A percentile compares a stretch with the other conserved stretches of the same genome.
phyloP scores from a whole-genome alignment of 2,113 vertebrate genomes.

The Nothocercus nigrocapillus region DNA sequence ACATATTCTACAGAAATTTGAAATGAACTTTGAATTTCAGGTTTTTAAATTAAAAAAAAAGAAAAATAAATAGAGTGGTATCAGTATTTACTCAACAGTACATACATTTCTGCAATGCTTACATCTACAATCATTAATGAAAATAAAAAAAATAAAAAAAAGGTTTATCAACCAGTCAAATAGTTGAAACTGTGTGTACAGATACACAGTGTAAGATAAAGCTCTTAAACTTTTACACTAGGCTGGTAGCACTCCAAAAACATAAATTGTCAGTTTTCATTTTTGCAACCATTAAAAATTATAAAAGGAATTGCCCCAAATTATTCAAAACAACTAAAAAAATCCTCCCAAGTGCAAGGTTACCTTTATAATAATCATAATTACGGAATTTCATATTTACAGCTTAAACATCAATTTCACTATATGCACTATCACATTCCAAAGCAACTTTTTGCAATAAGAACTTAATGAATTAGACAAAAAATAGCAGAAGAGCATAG shows the following conservation, averaged over 20 bases:
- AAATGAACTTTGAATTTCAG: neutral
- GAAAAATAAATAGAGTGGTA: neutral
- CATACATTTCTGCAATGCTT: neutral
- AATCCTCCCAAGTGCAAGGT: neutral
- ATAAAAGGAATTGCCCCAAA: neutral
- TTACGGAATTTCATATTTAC: neutral
- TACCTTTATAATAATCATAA: neutral
- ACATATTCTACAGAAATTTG: neutral
- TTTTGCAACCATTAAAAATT: neutral
- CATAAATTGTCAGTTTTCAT: neutral
- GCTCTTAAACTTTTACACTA: neutral
- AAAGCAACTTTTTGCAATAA: neutral
- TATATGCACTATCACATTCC: neutral
- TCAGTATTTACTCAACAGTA: neutral
- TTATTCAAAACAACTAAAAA: neutral
- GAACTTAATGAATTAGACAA: neutral
- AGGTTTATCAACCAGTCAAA: neutral
- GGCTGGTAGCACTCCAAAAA: neutral
- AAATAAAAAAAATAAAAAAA: neutral
- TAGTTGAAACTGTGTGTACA: neutral
- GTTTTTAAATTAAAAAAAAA: neutral
- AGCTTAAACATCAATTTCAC: neutral
- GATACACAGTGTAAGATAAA: neutral
- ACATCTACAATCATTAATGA: neutral
- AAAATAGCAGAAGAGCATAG: neutral